A percentile compares a stretch with the other conserved stretches of the same genome.
phyloP scores from a whole-genome alignment of 2,113 vertebrate species.

The Burhinus oedicnemus region DNA sequence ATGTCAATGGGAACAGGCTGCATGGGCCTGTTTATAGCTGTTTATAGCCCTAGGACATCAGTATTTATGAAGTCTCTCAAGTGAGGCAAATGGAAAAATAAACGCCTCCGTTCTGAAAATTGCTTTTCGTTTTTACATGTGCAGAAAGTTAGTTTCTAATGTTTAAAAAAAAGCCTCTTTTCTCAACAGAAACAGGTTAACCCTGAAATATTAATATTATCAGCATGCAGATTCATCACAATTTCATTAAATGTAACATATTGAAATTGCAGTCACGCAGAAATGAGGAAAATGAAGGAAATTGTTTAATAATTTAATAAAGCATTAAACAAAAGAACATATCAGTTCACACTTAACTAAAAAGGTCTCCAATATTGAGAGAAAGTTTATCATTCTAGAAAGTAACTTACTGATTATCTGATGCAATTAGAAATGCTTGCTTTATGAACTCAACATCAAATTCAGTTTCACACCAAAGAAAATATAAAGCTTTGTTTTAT shows the following conservation, averaged over 20 bases:
- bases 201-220: background rate
- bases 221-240: background rate
- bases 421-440: background rate
- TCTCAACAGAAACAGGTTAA: background rate
- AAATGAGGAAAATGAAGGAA: background rate
- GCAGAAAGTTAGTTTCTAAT: background rate
- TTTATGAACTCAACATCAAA: background rate
- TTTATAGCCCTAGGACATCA: background rate
- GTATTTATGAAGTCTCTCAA: background rate
- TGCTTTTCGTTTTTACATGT: background rate
- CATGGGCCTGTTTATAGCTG: background rate
- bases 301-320: background rate
- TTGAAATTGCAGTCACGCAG: background rate
- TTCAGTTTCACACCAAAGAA: background rate
- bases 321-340: background rate
- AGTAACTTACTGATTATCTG: background rate
- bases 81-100: background rate
- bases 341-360: background rate
- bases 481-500: background rate
- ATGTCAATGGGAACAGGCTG: background rate
- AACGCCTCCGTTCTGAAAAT: background rate
- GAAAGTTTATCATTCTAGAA: background rate
- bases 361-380: background rate
- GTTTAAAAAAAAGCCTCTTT: background rate
- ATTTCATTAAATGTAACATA: background rate